A percentile compares a stretch with the other conserved stretches of the same genome.
Evolutionary conservation across 2,797 vertebrate genomes (phyloP).

Genomic region (Spinibarbus caldwelli): DNA sequence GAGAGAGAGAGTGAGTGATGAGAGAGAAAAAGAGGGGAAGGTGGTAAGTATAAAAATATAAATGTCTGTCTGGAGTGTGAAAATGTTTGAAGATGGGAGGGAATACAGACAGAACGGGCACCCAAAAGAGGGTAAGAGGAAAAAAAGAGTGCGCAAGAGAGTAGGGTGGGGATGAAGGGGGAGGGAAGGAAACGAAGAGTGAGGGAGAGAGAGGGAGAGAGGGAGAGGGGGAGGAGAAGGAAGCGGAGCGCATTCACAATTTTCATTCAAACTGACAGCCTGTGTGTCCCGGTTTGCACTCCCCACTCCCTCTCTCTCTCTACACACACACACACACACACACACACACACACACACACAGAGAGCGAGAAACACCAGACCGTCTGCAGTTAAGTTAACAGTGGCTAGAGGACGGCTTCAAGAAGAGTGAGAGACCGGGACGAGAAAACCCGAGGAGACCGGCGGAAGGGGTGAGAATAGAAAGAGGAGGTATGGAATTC

Average conservation of each 20-base stretch:
- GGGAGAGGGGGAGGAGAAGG: slow-evolving; percentile 63
- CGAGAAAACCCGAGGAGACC: slow-evolving; percentile 34
- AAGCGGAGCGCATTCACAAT: slow-evolving; percentile 75
- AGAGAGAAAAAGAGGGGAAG: slow-evolving; percentile 40
- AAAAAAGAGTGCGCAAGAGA: slow-evolving; percentile 66
- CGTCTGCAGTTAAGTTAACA: slow-evolving; percentile 74
- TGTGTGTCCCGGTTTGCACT: slow-evolving; percentile 80
- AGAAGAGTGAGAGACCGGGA: slow-evolving; percentile 52
- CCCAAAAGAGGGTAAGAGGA: slow-evolving; percentile 57
- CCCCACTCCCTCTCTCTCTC: slow-evolving; percentile 58
- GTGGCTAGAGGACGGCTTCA: slow-evolving; percentile 68
- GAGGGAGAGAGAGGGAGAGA: slow-evolving; percentile 46
- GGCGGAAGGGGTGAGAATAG: slow-evolving; percentile 26
- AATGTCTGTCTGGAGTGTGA: slow-evolving; percentile 73
- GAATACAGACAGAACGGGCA: slow-evolving; percentile 56
- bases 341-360: no score
- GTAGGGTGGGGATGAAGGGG: slow-evolving; percentile 70
- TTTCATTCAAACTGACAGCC: slow-evolving; percentile 83
- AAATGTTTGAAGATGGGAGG: slow-evolving; percentile 72
- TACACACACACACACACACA: slow-evolving; percentile 24
- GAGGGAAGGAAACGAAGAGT: slow-evolving; percentile 40
- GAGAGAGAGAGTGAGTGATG: slow-evolving; percentile 36
- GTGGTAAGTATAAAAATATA: slow-evolving; percentile 63
- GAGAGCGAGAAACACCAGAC: slow-evolving; percentile 66
- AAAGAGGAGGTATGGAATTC: slow-evolving; percentile 29